Evolutionary conservation across 2,888 invertebrate genomes (phyloP).

Genomic region (Diaprepes abbreviatus): DNA sequence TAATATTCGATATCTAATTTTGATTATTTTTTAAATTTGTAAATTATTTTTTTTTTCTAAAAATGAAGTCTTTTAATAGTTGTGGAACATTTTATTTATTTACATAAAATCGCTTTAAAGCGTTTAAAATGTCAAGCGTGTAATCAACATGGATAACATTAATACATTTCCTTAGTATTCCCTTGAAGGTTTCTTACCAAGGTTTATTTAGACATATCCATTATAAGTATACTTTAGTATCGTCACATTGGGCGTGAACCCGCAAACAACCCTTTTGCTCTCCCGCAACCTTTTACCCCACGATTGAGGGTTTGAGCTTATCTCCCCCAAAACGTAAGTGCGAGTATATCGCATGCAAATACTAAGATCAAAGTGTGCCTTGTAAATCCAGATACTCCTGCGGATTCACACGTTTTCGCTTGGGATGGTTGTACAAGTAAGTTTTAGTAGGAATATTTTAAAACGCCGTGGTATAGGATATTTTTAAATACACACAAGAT

Average conservation of each 20-base stretch:
- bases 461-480: too few species aligned
- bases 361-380: constrained; percentile 59
- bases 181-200: not conserved
- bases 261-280: constrained; percentile 36
- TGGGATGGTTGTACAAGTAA: constrained; percentile 7
- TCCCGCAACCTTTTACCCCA: not conserved
- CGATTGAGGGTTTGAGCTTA: constrained; percentile 17
- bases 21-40: too few species aligned
- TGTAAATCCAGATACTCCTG: constrained; percentile 54
- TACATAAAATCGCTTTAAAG: too few species aligned
- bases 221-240: constrained; percentile 3
- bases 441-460: constrained; percentile 13
- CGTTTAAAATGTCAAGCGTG: too few species aligned
- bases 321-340: constrained; percentile 47
- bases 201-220: constrained; percentile 3
- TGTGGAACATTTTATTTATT: too few species aligned
- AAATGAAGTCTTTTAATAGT: too few species aligned
- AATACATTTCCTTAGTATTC: too few species aligned
- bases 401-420: constrained; percentile 49
- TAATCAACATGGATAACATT: too few species aligned
- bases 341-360: constrained; percentile 62
- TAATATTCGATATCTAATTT: too few species aligned
- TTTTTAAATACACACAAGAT: too few species aligned
- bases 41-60: too few species aligned
- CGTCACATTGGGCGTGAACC: constrained; percentile 34